phyloP scores from a whole-genome alignment of 2,888 invertebrate species.

The Oscheius sp. region DNA sequence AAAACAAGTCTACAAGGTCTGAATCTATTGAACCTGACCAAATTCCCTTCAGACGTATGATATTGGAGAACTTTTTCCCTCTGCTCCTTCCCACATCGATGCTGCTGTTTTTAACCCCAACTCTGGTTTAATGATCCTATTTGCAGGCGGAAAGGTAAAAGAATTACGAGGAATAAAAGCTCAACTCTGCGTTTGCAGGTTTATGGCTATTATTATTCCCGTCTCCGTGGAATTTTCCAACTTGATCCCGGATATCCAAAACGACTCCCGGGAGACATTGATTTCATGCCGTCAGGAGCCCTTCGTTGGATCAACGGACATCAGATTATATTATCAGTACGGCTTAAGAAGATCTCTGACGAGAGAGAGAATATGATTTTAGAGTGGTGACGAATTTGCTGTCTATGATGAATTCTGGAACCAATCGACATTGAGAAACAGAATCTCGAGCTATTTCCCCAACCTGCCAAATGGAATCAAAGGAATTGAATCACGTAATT shows the following conservation, averaged over 20 bases:
- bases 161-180: no score
- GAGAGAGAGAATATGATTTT: no score
- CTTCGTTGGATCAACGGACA: constrained; percentile 66
- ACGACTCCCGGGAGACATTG: constrained; percentile 52
- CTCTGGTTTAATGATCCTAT: constrained; percentile 57
- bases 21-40: not conserved
- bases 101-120: constrained; percentile 54
- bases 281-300: constrained; percentile 59
- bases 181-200: constrained; percentile 52
- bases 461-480: constrained; percentile 61
- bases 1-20: constrained; percentile 41
- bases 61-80: constrained; percentile 52
- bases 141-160: constrained; percentile 52
- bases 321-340: constrained; percentile 60
- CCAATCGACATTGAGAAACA: constrained; percentile 57
- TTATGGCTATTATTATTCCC: constrained; percentile 59
- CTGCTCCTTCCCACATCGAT: constrained; percentile 43
- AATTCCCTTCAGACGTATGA: constrained; percentile 34
- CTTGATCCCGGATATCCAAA: constrained; percentile 63
- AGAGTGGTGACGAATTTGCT: constrained; percentile 59
- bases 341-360: not conserved
- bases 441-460: constrained; percentile 60
- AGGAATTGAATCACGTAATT: constrained; percentile 46
- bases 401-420: constrained; percentile 69
- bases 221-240: constrained; percentile 50